Conservation (phyloP, 2,113 vertebrate genomes). For the Laticauda laticaudata region DNA sequence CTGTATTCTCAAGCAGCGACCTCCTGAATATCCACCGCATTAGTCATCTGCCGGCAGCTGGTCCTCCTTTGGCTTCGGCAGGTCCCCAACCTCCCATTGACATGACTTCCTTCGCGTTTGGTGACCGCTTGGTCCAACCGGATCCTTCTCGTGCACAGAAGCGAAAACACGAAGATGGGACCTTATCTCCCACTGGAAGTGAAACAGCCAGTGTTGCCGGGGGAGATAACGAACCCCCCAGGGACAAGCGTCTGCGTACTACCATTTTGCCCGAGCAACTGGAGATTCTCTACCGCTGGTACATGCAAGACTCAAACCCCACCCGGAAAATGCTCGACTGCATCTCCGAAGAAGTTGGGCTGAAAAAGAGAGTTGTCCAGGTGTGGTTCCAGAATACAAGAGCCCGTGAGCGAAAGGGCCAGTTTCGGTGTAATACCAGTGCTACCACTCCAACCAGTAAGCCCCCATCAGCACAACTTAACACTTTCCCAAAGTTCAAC, state of each 20-base stretch:
- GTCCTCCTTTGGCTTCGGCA: constrained; percentile 4
- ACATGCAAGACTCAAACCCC: constrained; percentile 89
- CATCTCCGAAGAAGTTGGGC: constrained; percentile 87
- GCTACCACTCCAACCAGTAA: constrained; percentile 70
- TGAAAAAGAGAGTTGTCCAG: constrained; percentile 91
- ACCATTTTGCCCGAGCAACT: constrained; percentile 89
- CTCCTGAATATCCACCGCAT: not conserved
- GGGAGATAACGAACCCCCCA: constrained; percentile 61
- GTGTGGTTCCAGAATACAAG: constrained; percentile 96
- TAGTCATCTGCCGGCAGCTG: not conserved
- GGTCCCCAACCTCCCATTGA: constrained; percentile 26
- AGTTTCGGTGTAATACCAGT: constrained; percentile 77
- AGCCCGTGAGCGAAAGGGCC: constrained; percentile 87
- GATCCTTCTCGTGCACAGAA: constrained; percentile 54
- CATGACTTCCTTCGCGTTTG: constrained; percentile 56
- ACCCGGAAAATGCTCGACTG: constrained; percentile 89
- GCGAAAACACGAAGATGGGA: constrained; percentile 67
- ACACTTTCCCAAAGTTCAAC: constrained; percentile 66
- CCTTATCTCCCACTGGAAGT: constrained; percentile 64
- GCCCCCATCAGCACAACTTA: constrained; percentile 51
- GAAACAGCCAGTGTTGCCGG: constrained; percentile 43
- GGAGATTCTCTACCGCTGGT: constrained; percentile 89
- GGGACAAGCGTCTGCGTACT: constrained; percentile 81
- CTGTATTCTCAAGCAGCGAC: constrained; percentile 27
- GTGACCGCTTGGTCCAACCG: constrained; percentile 29